A percentile compares a stretch with the other conserved stretches of the same genome.
Evolutionary conservation across 2,797 vertebrate species (phyloP).

Genomic region (Lepilemur ruficaudatus): DNA sequence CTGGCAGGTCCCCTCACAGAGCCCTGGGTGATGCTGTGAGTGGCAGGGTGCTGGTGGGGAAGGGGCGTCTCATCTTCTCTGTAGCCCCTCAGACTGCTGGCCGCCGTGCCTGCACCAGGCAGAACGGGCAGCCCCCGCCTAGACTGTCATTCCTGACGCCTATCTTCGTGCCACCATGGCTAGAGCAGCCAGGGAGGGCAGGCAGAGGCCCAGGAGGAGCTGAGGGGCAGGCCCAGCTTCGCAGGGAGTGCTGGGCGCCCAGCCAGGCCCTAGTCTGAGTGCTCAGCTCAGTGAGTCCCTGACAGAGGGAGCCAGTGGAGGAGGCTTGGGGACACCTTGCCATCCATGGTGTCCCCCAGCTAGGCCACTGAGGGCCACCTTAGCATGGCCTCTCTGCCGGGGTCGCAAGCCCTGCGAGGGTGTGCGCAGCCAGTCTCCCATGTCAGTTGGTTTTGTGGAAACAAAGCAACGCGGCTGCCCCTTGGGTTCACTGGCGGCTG

Average conservation of each 20-base stretch:
- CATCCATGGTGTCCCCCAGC: not conserved
- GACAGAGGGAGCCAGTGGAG: not conserved
- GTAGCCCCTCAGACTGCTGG: not conserved
- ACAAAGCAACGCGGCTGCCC: not conserved
- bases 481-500: too few relatives aligned
- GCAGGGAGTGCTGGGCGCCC: not conserved
- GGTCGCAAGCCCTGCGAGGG: too few relatives aligned
- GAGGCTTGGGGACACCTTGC: not conserved
- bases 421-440: not conserved
- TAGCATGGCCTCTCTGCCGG: not conserved
- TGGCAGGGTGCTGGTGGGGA: not conserved
- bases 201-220: not conserved
- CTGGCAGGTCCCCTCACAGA: not conserved
- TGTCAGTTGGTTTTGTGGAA: not conserved
- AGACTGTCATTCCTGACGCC: not conserved
- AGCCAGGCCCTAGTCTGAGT: not conserved
- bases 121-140: too few relatives aligned
- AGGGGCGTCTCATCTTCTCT: not conserved
- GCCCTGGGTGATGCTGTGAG: not conserved
- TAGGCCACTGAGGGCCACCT: not conserved
- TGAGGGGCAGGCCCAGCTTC: not conserved
- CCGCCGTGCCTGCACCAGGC: rapidly evolving
- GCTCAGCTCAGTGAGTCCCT: not conserved
- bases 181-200: too few relatives aligned
- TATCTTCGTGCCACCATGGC: not conserved